These are phyloP conservation scores for Xanthia togata DNA, from an alignment of 2,888 invertebrate species.

Conservation along the genomic window DNA sequence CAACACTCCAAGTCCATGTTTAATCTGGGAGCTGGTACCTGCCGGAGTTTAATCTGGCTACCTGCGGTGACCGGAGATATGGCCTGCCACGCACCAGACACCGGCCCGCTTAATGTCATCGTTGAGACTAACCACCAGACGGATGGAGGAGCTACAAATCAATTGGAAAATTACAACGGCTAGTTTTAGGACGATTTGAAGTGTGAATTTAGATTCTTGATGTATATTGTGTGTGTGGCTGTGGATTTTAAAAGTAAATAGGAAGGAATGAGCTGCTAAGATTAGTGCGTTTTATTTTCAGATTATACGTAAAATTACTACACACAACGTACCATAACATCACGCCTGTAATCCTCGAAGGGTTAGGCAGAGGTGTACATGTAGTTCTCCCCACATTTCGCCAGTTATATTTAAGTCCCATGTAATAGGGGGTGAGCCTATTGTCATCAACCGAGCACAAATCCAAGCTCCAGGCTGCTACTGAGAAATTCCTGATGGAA, in stretches of 20 bases:
- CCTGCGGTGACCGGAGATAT: slow-evolving; percentile 68
- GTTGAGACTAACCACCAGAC: slow-evolving; percentile 43
- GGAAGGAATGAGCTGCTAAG: not conserved
- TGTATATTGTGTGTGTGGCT: too few relatives aligned
- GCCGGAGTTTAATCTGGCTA: slow-evolving; percentile 67
- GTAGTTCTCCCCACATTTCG: too few relatives aligned
- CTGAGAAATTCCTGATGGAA: too few relatives aligned
- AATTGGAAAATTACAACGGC: slow-evolving; percentile 20
- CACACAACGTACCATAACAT: too few relatives aligned
- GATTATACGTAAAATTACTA: not conserved
- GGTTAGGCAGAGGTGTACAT: too few relatives aligned
- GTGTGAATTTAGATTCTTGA: not conserved
- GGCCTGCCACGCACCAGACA: slow-evolving; percentile 55
- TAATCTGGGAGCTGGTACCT: slow-evolving; percentile 66
- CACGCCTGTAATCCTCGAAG: too few relatives aligned
- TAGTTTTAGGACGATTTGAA: not conserved
- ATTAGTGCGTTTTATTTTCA: not conserved
- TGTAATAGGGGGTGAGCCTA: too few relatives aligned
- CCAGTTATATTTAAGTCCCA: too few relatives aligned
- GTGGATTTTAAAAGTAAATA: too few relatives aligned
- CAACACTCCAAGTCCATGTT: slow-evolving; percentile 50
- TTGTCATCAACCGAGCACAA: too few relatives aligned
- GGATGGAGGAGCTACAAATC: slow-evolving; percentile 33
- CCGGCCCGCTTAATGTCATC: slow-evolving; percentile 50
- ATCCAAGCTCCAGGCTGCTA: too few relatives aligned